Evolutionary conservation across 2,797 vertebrate genomes (phyloP), one percentile per base, ranked within the genome.

Genomic region (Pristis pectinata): DNA sequence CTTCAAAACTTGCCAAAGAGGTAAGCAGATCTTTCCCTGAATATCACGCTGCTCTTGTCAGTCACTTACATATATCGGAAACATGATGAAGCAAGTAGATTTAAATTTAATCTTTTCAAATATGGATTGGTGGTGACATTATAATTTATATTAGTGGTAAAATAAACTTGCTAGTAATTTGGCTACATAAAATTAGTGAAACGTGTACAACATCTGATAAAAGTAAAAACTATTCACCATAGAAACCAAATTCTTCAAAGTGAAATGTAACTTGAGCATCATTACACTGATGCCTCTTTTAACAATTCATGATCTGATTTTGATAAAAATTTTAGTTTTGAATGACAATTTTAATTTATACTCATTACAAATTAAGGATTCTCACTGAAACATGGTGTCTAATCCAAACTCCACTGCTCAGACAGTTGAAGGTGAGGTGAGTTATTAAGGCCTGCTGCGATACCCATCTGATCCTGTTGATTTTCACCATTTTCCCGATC

Each of bases 1-100:
- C 97, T 98, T 98, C 95, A 98, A 98, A 96, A 98, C 98, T 89
- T 98, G 98, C 95, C 98, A 98, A 95, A 98, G 98, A 98, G 98
- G 98, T 98, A 97, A 97, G 72, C 89, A 56, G 56, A 17, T 5
- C 53, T 87, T 87, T 59, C 87, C 59, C n/a, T 41, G 11, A 59
- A 17, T 13, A 4, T 67, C 37, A 64, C 67, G n/a, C 7, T 91
- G 59, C 19, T 27, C 27, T 64, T 91, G 19, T 27, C n/a, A n/a
- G n/a, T 67, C 61, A 24, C 27, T 30, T 87, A 34, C 3, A 56
- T 53, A 24, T 56, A 27, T 49, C 56, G n/a, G 30, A 15, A 34
- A 59, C 49, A 56, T 56, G 0, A 5, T 11, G 27, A 87, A 87
- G 34, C 11, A 19, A 61, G 61, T 67, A 41, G 37, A 19, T 67